Percentiles rank a stretch among this genome's conserved stretches.
Evolutionary conservation across 2,888 invertebrate genomes (phyloP).

Genomic region (Platycheirus albimanus): DNA sequence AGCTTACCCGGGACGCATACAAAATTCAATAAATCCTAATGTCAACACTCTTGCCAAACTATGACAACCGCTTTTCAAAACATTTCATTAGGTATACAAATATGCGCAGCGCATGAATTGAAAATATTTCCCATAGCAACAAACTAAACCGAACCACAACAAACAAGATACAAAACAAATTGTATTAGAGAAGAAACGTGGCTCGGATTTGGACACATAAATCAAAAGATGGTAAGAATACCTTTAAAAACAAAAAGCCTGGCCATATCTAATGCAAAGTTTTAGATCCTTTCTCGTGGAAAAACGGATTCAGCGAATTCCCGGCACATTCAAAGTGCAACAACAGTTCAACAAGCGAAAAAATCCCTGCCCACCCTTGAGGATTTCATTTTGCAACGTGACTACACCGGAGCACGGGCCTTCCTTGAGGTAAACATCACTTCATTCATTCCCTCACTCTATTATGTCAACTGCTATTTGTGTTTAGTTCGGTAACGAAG

Average conservation of each 20-base stretch:
- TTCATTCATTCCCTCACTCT: neutral
- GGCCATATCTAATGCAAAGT: neutral
- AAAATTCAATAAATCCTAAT: no score
- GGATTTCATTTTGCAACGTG: slow-evolving; percentile 93
- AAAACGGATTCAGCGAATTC: slow-evolving; percentile 88
- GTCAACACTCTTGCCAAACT: no score
- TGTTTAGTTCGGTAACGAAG: slow-evolving; percentile 77
- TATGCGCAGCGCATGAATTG: neutral
- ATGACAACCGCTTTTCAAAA: no score
- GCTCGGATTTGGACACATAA: slow-evolving; percentile 1
- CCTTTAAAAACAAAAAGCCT: neutral
- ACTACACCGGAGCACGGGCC: slow-evolving; percentile 97
- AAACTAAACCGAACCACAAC: neutral
- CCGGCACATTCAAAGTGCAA: slow-evolving; percentile 76
- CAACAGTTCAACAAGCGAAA: slow-evolving; percentile 76
- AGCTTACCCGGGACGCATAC: no score
- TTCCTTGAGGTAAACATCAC: slow-evolving; percentile 93
- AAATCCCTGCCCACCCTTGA: slow-evolving; percentile 91
- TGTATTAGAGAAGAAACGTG: no score
- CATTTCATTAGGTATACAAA: no score
- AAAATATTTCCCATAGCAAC: neutral
- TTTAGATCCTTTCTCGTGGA: slow-evolving; percentile 90
- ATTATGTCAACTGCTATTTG: neutral
- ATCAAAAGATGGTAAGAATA: slow-evolving; percentile 40
- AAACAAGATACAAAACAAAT: slow-evolving; percentile 15